phyloP scores from a whole-genome alignment of 2,888 invertebrate species.

The Athripsodes cinereus region DNA sequence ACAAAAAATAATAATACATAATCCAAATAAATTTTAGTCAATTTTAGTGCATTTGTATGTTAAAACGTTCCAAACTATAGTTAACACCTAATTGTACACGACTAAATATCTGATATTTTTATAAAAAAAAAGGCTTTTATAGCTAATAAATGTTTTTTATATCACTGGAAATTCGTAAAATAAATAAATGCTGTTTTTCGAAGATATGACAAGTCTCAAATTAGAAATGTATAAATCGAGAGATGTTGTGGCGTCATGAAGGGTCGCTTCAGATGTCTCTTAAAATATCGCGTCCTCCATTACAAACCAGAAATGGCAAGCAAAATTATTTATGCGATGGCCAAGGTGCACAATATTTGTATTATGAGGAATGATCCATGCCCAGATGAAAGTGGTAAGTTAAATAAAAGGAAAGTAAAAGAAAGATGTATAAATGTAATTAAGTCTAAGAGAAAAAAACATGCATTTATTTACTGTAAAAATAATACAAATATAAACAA shows the following conservation, averaged over 20 bases:
- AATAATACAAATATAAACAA: neutral
- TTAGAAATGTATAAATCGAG: too few relatives aligned
- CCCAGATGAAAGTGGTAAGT: slow-evolving; percentile 2
- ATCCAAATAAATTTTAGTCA: too few relatives aligned
- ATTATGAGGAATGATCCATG: slow-evolving; percentile 1
- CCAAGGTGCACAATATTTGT: neutral
- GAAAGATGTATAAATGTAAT: neutral
- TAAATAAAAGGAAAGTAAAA: neutral
- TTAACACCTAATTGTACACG: too few relatives aligned
- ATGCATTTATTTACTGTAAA: neutral
- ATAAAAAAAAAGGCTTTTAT: too few relatives aligned
- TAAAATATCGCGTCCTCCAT: slow-evolving; percentile 2
- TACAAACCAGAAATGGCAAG: slow-evolving; percentile 2
- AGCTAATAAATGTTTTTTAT: too few relatives aligned
- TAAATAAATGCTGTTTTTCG: too few relatives aligned
- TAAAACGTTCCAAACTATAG: too few relatives aligned
- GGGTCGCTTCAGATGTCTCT: slow-evolving; percentile 1
- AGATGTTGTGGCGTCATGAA: slow-evolving; percentile 1
- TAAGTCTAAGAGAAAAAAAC: neutral
- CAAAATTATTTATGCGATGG: slow-evolving; percentile 3
- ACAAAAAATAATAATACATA: too few relatives aligned
- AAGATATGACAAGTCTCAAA: too few relatives aligned
- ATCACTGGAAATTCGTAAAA: too few relatives aligned
- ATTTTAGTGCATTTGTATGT: too few relatives aligned
- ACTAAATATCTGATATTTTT: too few relatives aligned